Base-by-base conservation (phyloP, 2,888 invertebrate species). In the Tipula unca region DNA sequence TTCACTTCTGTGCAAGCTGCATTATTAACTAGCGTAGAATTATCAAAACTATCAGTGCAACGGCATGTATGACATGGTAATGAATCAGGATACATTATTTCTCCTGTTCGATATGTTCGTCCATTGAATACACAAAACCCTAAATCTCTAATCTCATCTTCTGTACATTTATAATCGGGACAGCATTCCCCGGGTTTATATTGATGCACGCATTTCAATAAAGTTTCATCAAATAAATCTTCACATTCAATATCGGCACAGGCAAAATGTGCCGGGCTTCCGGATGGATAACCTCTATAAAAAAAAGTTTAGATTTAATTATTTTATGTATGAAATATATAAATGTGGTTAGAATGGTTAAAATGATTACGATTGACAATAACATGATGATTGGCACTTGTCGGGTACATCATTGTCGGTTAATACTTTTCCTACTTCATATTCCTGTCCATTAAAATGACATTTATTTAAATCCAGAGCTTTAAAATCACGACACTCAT, bases 11-110 rank as follows among this genome's bases (percentile, higher is more conserved):
- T 88, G 88, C 93, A 93, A 88, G 89, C 89, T 1, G 89, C 86
- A 0, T 89, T 87, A 84, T 92, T 90, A 14, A 90, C 87, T n/a
- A 90, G 0, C 25, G 85, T 85, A 0, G 13, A 89, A 5, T 92
- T 92, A 87, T 91, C 90, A 90, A 91, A 93, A 54, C 91, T 90
- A 0, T 89, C 89, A 0, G 91, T 91, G 86, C 93, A 93, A 13
- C 92, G 88, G 88, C 93, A 93, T 1, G 88, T 89, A 89, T 92
- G 91, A 54, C 91, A 89, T 0, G 91, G 91, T 86, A 91, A 90
- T 86, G 89, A 88, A 10, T 17, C 36, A 0, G 92, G 92, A 86
- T 92, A 90, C 88, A 92, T 92, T 1, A 89, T 88, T 87, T 92
- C 90, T 0, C 92, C 92, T 85, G 92, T 92, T 86, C 89, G 90